phyloP scores from a whole-genome alignment of 2,113 vertebrate species.

The Leptodactylus fuscus region DNA sequence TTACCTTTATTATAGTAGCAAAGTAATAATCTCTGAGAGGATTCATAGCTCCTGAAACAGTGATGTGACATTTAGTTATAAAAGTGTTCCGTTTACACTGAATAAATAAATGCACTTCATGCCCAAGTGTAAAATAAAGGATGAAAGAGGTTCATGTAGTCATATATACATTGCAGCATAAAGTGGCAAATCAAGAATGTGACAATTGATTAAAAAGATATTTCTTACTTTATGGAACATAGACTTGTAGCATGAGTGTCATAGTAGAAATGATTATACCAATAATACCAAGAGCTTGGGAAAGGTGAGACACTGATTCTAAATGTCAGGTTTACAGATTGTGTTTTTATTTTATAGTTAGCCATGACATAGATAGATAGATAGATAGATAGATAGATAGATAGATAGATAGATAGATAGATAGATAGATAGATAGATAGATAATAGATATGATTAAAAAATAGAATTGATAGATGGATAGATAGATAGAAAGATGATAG shows the following conservation, averaged over 20 bases:
- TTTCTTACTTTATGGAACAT: slow-evolving; percentile 11
- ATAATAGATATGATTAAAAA: no score
- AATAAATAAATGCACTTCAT: slow-evolving; percentile 46
- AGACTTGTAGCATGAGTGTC: slow-evolving; percentile 2
- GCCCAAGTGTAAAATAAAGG: slow-evolving; percentile 39
- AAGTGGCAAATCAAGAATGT: slow-evolving; percentile 24
- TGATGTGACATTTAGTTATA: slow-evolving; percentile 49
- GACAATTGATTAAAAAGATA: slow-evolving; percentile 29
- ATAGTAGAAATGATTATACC: background rate
- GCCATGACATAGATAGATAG: background rate
- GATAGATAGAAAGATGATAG: no score
- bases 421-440: background rate
- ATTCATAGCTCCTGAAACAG: slow-evolving; percentile 31
- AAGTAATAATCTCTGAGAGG: slow-evolving; percentile 46
- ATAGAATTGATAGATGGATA: no score
- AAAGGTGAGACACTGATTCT: background rate
- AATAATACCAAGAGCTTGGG: slow-evolving; percentile 18
- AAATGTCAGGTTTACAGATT: background rate
- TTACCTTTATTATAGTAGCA: slow-evolving; percentile 44
- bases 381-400: background rate
- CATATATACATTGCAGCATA: background rate
- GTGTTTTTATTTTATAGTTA: no score
- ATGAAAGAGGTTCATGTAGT: slow-evolving; percentile 11
- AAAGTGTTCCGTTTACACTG: slow-evolving; percentile 35
- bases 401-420: background rate